Evolutionary conservation across 2,113 vertebrate species (phyloP).

Genomic region (Forbesichthys papilliferus): DNA sequence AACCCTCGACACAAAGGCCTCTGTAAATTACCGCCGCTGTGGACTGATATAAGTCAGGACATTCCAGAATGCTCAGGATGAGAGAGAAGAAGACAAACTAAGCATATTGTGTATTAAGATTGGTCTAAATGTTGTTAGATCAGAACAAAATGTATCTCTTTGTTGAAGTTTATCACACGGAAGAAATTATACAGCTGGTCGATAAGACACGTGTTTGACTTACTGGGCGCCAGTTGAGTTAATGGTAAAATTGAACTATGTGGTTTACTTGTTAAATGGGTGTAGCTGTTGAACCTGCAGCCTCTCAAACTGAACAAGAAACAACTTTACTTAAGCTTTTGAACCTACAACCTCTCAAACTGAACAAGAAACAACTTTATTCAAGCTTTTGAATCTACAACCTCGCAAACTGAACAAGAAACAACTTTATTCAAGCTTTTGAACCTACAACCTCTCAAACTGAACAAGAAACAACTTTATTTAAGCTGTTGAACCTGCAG

Average conservation of each 20-base stretch:
- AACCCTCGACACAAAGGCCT: constrained; percentile 27
- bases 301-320: too few relatives aligned
- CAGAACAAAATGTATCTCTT: too few relatives aligned
- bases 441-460: constrained; percentile 19
- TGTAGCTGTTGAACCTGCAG: too few relatives aligned
- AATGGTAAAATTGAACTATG: too few relatives aligned
- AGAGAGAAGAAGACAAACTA: constrained; percentile 27
- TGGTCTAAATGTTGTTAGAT: too few relatives aligned
- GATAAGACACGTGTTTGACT: too few relatives aligned
- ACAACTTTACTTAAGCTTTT: too few relatives aligned
- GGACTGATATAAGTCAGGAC: constrained; percentile 46
- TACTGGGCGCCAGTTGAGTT: too few relatives aligned
- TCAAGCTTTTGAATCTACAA: not conserved
- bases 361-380: not conserved
- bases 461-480: not conserved
- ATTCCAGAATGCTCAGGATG: constrained; percentile 10
- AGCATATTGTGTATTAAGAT: not conserved
- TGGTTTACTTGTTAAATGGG: too few relatives aligned
- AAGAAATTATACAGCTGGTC: too few relatives aligned
- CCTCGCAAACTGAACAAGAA: not conserved
- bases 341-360: constrained; percentile 2
- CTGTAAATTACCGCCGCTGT: constrained; percentile 37
- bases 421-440: constrained; percentile 3
- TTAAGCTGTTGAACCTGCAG: constrained; percentile 20
- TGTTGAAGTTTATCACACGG: too few relatives aligned